Base-by-base conservation (phyloP, 2,797 vertebrate genomes). In the Apogon talboti region DNA sequence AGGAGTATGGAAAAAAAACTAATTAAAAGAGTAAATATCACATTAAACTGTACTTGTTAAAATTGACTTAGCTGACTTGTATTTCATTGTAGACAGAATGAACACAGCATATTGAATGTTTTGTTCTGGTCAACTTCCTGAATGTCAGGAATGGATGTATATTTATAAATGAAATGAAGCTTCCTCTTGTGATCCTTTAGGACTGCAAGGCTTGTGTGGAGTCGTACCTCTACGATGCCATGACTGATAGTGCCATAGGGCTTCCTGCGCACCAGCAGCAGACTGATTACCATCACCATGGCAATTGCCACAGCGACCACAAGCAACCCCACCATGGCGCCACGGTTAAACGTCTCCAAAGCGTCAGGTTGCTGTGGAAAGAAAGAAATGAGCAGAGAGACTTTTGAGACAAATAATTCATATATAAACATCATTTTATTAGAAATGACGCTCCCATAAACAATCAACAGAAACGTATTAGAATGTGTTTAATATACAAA, bases 231-330 rank as follows among this genome's bases (percentile, higher is more conserved):
- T 35, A 98, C 95, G 21, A 98, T 97, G 44, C 96, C 96, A 0
- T 97, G 96, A 76, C 96, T 98, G 91, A 98, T 98, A 6, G 95
- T 94, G 70, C 96, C 96, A 2, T 96, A 97, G 3, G 96, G 96
- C 86, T 96, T 97, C 83, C 96, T 94, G 79, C 93, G 94, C 76
- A 97, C 95, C 56, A 97, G 86, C 62, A 98, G 91, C 88, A 98
- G 92, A 78, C 96, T 92, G 77, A 98, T 95, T 14, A 96, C 90
- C 68, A 97, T 95, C 73, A 97, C 95, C 93, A 96, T 96, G 52
- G 95, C 95, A 1, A 97, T 96, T 0, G 95, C 96, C 1, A 96
- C 96, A 0, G 96, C 96, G 42, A 98, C 93, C 54, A 98, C 95
- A 69, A 98, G 89, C 80, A 98, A 86, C 10, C 96, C 96, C 7